Evolutionary conservation across 2,113 vertebrate species (phyloP).

Genomic region (Nycticorax nycticorax): DNA sequence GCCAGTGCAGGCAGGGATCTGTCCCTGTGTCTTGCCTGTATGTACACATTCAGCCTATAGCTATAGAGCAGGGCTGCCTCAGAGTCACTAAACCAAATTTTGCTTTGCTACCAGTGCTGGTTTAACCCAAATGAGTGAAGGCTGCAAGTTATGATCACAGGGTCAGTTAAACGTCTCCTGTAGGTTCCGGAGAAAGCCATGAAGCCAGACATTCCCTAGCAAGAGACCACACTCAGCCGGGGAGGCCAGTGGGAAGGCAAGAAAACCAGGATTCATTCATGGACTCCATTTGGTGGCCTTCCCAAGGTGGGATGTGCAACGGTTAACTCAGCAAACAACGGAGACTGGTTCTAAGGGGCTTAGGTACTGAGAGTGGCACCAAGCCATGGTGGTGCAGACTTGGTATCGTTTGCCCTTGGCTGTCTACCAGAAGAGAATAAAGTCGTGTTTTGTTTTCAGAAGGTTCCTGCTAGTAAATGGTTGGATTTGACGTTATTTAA

Average conservation of each 20-base stretch:
- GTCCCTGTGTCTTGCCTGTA: background rate
- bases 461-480: background rate
- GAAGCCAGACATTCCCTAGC: background rate
- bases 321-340: background rate
- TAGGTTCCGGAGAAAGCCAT: background rate
- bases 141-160: background rate
- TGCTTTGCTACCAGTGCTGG: background rate
- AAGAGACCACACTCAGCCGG: background rate
- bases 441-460: background rate
- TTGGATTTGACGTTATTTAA: background rate
- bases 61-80: background rate
- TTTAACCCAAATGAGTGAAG: background rate
- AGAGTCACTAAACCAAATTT: background rate
- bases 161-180: background rate
- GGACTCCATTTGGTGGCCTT: background rate
- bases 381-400: rapidly evolving
- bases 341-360: background rate
- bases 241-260: background rate
- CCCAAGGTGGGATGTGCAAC: background rate
- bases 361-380: background rate
- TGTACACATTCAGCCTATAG: rapidly evolving
- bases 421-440: background rate
- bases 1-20: background rate
- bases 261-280: background rate
- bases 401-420: background rate